These are phyloP conservation scores for Linyphia triangularis DNA, from an alignment of 2,888 invertebrate species.

Conservation along the genomic window DNA sequence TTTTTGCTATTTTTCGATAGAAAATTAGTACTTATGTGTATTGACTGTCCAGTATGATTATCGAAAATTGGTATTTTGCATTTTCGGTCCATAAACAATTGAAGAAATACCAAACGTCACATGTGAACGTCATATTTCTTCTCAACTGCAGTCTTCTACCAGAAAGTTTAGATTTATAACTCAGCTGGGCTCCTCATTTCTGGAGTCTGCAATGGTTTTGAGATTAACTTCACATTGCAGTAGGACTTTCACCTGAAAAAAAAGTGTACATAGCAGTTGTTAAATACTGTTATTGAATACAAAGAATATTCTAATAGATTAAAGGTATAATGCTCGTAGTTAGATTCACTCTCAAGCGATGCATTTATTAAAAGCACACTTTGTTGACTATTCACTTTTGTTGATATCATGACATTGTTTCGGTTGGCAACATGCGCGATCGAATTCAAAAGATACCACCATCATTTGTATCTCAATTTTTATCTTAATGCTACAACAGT, in stretches of 20 bases:
- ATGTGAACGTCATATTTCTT: neutral
- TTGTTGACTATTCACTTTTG: conserved; percentile 19
- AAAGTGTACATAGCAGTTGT: conserved; percentile 4
- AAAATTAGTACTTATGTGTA: neutral
- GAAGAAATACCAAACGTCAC: neutral
- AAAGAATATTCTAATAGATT: neutral
- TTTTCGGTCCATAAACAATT: neutral
- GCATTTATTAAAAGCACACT: conserved; percentile 41
- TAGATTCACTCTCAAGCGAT: conserved; percentile 30
- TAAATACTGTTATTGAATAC: conserved; percentile 18
- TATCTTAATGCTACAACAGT: neutral
- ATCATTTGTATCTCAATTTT: conserved; percentile 1
- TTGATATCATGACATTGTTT: conserved; percentile 29
- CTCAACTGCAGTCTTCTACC: neutral
- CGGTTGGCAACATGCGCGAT: conserved; percentile 44
- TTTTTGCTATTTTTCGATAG: neutral
- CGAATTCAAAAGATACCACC: conserved; percentile 7
- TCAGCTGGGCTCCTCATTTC: neutral
- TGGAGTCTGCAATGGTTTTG: conserved; percentile 26
- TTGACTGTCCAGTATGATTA: neutral
- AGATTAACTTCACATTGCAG: conserved; percentile 14
- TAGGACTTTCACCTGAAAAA: conserved; percentile 5
- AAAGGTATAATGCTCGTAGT: conserved; percentile 34
- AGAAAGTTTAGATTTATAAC: conserved; percentile 17
- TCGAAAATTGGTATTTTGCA: too few relatives aligned